These are phyloP conservation scores for Acanthurus leucopareius DNA, from an alignment of 2,797 vertebrate species.

Conservation along the genomic window DNA sequence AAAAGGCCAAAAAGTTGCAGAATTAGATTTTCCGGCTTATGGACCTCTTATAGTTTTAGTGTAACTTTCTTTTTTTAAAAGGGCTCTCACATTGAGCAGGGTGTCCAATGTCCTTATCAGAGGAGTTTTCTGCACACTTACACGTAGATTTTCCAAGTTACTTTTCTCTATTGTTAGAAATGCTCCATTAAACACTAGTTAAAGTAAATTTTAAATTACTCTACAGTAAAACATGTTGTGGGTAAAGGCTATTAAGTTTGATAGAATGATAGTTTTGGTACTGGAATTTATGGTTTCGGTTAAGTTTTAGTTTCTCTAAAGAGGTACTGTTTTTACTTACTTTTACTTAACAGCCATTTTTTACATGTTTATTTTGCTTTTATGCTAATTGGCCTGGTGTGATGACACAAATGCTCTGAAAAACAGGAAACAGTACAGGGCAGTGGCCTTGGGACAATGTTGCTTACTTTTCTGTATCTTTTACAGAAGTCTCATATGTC, in stretches of 20 bases:
- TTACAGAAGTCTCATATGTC: no score
- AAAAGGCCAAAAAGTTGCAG: not conserved
- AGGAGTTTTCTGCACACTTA: not conserved
- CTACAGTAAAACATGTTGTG: not conserved
- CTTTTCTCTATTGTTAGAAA: not conserved
- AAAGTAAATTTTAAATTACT: not conserved
- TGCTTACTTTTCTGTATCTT: no score
- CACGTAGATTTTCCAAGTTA: not conserved
- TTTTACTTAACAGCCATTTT: no score
- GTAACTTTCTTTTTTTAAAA: not conserved
- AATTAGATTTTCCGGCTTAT: conserved; percentile 23
- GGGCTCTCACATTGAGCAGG: not conserved
- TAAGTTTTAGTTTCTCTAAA: no score
- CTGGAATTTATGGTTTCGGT: no score
- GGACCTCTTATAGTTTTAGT: not conserved
- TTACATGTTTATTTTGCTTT: no score
- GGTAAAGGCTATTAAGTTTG: not conserved
- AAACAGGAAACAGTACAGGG: no score
- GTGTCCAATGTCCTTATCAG: not conserved
- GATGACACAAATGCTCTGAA: no score
- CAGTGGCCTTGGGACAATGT: no score
- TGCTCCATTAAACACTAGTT: not conserved
- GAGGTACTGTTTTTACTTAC: no score
- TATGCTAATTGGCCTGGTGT: no score
- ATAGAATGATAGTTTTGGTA: not conserved